Percentiles rank a stretch among this genome's conserved stretches.
Evolutionary conservation across 2,797 vertebrate genomes (phyloP).

Genomic region (Parauchenoglanis ngamensis): DNA sequence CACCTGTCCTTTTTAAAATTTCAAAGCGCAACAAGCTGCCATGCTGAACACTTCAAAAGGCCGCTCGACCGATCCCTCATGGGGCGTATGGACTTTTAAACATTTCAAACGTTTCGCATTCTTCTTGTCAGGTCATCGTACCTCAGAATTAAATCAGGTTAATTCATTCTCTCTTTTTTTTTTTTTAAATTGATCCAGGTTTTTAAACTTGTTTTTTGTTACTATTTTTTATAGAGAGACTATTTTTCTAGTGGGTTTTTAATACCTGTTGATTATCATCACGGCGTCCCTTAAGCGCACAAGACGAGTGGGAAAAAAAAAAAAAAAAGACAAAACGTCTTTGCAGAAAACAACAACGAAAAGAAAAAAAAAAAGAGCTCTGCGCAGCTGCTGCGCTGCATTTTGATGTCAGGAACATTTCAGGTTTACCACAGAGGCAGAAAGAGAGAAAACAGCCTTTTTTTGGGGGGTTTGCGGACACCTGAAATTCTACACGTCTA

Average conservation of each 20-base stretch:
- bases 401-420: slow-evolving; percentile 76
- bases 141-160: neutral
- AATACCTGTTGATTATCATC: neutral
- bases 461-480: slow-evolving; percentile 65
- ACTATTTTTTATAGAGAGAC: neutral
- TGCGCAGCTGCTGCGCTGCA: slow-evolving; percentile 58
- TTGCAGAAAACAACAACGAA: slow-evolving; percentile 64
- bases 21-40: neutral
- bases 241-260: slow-evolving; percentile 8
- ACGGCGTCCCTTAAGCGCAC: neutral
- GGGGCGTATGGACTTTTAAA: neutral
- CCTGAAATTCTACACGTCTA: slow-evolving; percentile 67
- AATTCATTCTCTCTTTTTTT: neutral
- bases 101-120: neutral
- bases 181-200: neutral
- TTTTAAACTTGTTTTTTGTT: neutral
- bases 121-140: neutral
- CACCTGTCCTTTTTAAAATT: neutral
- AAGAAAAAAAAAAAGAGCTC: neutral
- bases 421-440: slow-evolving; percentile 70
- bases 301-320: neutral
- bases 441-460: slow-evolving; percentile 59
- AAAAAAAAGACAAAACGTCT: neutral
- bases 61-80: neutral
- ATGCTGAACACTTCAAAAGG: neutral